A percentile compares a stretch with the other conserved stretches of the same genome.
phyloP scores from a whole-genome alignment of 1,140 invertebrate species.

The Bombus waltoni region DNA sequence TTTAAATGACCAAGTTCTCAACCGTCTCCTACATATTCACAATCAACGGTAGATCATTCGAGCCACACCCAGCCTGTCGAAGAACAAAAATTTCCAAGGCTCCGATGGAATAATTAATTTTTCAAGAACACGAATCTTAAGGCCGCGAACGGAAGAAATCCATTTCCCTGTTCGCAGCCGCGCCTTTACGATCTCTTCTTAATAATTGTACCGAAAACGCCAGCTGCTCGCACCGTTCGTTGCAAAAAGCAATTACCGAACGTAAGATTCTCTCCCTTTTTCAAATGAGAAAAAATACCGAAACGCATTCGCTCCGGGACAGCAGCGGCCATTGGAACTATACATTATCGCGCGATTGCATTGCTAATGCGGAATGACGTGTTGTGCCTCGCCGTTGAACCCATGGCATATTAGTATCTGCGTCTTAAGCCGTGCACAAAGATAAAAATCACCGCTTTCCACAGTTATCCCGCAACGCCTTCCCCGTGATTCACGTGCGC shows the following conservation, averaged over 20 bases:
- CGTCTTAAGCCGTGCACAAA: not conserved
- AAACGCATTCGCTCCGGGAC: not conserved
- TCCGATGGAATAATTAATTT: not conserved
- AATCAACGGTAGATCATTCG: not conserved
- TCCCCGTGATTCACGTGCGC: not conserved
- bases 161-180: not conserved
- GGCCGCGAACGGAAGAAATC: not conserved
- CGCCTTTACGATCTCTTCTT: too few species aligned
- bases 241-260: not conserved
- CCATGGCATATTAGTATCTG: constrained; percentile 28
- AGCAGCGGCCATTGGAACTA: not conserved
- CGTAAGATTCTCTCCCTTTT: not conserved
- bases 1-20: not conserved
- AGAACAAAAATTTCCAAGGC: not conserved
- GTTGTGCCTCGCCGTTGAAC: constrained; percentile 6
- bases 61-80: not conserved
- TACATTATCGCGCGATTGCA: constrained; percentile 18
- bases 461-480: constrained; percentile 14
- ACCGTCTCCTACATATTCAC: not conserved
- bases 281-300: not conserved
- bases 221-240: not conserved
- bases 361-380: constrained; percentile 25
- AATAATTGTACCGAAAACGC: not conserved
- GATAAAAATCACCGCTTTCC: constrained; percentile 38
- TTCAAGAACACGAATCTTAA: not conserved